Evolutionary conservation across 2,113 vertebrate genomes (phyloP).

Genomic region (Notiomystis cincta): DNA sequence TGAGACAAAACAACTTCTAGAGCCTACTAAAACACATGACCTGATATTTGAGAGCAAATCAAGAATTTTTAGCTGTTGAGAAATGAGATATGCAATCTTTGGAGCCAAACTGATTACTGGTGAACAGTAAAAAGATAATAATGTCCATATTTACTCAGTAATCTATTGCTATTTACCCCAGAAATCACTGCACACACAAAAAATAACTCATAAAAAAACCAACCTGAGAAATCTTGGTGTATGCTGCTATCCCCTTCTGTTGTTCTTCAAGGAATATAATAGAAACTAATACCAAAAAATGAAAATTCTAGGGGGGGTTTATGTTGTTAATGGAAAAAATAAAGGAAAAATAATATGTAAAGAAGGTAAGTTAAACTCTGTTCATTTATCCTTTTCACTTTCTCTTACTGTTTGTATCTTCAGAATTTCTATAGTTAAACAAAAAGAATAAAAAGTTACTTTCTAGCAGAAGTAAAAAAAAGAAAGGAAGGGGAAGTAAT

Average conservation of each 20-base stretch:
- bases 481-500: neutral
- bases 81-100: neutral
- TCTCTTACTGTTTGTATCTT: neutral
- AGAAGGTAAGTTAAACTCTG: neutral
- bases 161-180: neutral
- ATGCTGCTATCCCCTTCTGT: neutral
- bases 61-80: neutral
- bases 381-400: neutral
- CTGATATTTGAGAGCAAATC: neutral
- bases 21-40: neutral
- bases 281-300: neutral
- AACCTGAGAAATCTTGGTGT: neutral
- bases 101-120: neutral
- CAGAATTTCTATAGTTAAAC: neutral
- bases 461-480: neutral
- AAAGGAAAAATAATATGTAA: neutral
- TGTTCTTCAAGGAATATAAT: neutral
- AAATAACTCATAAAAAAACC: neutral
- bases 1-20: neutral
- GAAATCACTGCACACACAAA: neutral
- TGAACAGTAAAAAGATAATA: neutral
- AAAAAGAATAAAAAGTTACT: neutral
- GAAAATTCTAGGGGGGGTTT: neutral
- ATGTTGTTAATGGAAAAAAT: neutral
- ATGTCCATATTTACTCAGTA: neutral